Conservation (phyloP, 2,797 vertebrate genomes). For the Smutsia gigantea region DNA sequence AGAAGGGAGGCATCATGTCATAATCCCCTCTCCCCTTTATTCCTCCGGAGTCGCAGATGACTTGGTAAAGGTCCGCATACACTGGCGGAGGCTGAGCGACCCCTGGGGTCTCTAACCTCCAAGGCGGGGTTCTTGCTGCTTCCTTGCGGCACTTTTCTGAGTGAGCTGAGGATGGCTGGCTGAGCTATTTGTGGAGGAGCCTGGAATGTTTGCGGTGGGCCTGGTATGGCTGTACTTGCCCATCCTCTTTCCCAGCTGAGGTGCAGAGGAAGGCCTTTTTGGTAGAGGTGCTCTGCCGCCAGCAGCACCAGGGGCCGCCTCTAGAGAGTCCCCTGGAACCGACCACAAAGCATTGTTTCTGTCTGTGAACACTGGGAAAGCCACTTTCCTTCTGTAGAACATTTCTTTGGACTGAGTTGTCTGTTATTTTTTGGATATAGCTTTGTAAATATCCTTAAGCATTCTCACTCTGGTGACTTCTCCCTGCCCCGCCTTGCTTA, state of each 20-base stretch:
- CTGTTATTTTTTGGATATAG: not conserved
- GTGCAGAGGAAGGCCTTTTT: not conserved
- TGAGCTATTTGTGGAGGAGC: not conserved
- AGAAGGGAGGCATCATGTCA: not conserved
- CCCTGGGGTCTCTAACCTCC: not conserved
- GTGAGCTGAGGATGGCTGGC: not conserved
- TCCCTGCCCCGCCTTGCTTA: not conserved
- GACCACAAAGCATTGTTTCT: not conserved
- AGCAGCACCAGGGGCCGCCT: not conserved
- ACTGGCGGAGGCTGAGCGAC: not conserved
- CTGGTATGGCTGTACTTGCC: not conserved
- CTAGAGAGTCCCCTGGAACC: not conserved
- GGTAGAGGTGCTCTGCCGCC: not conserved
- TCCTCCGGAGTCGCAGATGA: not conserved
- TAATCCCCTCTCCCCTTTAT: not conserved
- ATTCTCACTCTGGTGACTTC: not conserved
- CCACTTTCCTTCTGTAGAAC: not conserved
- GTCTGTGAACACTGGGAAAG: not conserved
- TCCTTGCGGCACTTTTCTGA: not conserved
- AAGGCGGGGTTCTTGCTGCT: not conserved
- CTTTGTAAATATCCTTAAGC: constrained; percentile 1
- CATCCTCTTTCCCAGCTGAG: not conserved
- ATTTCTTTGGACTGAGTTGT: not conserved
- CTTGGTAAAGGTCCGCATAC: not conserved
- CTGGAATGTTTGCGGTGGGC: not conserved